Evolutionary conservation across 1,140 invertebrate species (phyloP), one percentile per base, ranked within the genome.

Genomic region (Condylostylus longicornis): DNA sequence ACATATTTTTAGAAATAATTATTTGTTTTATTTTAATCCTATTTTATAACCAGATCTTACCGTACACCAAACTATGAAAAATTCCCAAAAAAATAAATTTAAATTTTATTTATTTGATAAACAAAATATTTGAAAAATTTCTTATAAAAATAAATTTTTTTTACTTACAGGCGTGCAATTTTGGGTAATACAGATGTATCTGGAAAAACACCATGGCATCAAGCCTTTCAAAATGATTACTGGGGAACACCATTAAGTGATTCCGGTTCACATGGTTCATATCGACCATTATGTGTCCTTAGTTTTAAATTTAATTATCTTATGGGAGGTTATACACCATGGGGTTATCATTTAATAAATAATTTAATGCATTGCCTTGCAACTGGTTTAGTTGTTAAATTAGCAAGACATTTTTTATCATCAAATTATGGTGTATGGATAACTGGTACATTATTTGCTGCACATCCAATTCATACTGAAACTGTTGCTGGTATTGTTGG

Each of bases 401-500:
- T 80, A 12, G 77, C 77, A 8, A 65, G 72, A 32, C 68, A 72
- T 23, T 58, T 81, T 10, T 61, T 81, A 23, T 69, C 77, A 33
- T 68, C 67, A 38, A 68, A 67, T 48, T 65, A 77, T 53, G 72
- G 77, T 7, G 71, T 79, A 10, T 72, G 78, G 34, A 67, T 88
- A 13, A 75, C 89, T 1, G 84, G 89, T 2, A 61, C 93, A 2
- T 67, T 91, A 18, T 98, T 97, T 66, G 88, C 93, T 25, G 77
- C 85, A 1, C 94, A 97, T 68, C 94, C 94, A 13, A 78, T 98
- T 44, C 94, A 98, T 63, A 87, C 84, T 19, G 93, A 97, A 65
- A 87, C 90, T 1, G 90, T 97, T 6, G 87, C 90, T 9, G 89
- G 89, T n/a, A 75, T 97, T 31, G 91, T 97, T 9, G 93, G 94